phyloP scores from a whole-genome alignment of 2,888 invertebrate genomes.

The Poecilus cupreus region DNA sequence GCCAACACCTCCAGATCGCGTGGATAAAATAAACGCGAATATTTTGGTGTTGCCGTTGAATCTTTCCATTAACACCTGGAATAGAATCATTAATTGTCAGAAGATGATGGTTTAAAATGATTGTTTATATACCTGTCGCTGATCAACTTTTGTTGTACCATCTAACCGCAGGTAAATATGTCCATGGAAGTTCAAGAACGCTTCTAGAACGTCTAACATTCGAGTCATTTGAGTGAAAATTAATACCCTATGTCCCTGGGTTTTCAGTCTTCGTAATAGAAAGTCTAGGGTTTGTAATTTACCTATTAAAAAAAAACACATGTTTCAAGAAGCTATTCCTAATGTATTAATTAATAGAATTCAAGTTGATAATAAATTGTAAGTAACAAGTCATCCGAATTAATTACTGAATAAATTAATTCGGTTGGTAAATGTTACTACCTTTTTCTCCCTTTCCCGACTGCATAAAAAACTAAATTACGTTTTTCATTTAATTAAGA shows the following conservation, averaged over 20 bases:
- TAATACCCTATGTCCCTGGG: conserved; percentile 90
- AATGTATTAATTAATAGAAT: too few species aligned
- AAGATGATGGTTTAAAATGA: too few species aligned
- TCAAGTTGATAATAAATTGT: too few species aligned
- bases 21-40: conserved; percentile 98
- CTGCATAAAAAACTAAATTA: too few species aligned
- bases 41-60: conserved; percentile 97
- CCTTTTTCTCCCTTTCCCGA: not conserved
- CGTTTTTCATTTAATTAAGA: too few species aligned
- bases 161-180: conserved; percentile 97
- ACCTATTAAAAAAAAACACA: conserved; percentile 71
- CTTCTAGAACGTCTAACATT: conserved; percentile 98
- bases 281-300: conserved; percentile 93
- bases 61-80: conserved; percentile 91
- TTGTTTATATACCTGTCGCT: conserved; percentile 81
- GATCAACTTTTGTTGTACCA: conserved; percentile 96
- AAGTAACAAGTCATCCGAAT: conserved; percentile 24
- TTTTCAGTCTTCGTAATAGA: conserved; percentile 88
- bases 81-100: conserved; percentile 49
- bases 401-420: conserved; percentile 37
- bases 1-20: conserved; percentile 97
- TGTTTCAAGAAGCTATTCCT: not conserved
- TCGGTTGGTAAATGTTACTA: conserved; percentile 6
- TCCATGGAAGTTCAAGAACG: conserved; percentile 97
- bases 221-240: conserved; percentile 99